A percentile compares a stretch with the other conserved stretches of the same genome.
phyloP scores from a whole-genome alignment of 2,113 vertebrate genomes.

The Rafetus swinhoei region DNA sequence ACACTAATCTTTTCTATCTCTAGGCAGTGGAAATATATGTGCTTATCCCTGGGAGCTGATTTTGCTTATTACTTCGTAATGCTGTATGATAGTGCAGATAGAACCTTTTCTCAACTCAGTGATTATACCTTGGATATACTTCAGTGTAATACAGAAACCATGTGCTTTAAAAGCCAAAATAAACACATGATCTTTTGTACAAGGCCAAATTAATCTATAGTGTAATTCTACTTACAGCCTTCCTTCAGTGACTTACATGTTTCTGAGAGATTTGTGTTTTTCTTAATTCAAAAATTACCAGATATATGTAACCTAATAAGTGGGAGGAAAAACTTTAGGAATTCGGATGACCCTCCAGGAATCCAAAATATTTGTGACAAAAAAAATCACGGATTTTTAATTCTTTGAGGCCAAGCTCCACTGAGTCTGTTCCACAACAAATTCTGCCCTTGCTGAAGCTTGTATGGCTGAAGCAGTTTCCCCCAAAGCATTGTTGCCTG shows the following conservation, averaged over 20 bases:
- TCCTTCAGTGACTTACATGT: background rate
- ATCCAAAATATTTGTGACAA: background rate
- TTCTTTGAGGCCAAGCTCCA: background rate
- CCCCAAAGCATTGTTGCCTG: background rate
- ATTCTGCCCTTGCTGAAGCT: background rate
- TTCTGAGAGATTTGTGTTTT: background rate
- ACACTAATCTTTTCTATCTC: rapidly evolving
- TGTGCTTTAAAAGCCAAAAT: background rate
- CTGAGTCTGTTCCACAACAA: background rate
- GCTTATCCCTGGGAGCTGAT: background rate
- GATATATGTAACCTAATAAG: background rate
- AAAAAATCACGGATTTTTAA: background rate
- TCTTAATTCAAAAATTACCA: background rate
- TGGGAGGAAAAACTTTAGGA: background rate
- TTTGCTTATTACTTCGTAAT: constrained; percentile 4
- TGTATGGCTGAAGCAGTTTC: background rate
- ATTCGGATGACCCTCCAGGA: background rate
- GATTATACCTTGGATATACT: background rate
- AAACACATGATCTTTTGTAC: background rate
- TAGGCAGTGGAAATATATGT: background rate
- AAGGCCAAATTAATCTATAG: rapidly evolving
- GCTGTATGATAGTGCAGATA: background rate
- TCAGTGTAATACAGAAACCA: background rate
- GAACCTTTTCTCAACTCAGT: background rate
- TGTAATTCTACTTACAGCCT: background rate